Base-by-base conservation (phyloP, 2,797 vertebrate species). In the Eurystomus glaucurus region DNA sequence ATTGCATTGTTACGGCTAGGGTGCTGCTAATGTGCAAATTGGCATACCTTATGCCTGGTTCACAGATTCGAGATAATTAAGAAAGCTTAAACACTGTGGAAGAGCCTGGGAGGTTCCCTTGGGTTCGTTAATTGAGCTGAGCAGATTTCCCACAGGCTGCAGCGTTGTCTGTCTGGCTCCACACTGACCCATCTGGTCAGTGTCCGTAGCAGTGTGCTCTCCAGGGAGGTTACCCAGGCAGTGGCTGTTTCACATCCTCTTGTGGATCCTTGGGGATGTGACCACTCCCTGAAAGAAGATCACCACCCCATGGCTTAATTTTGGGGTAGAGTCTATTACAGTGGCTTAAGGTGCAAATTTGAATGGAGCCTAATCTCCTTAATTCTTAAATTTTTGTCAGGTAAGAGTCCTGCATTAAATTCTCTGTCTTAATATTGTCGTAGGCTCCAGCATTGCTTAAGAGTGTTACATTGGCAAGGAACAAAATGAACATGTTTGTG, bases 241-340 rank as follows among this genome's bases (percentile, higher is more conserved):
- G 57, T 37, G 37, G 65, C 65, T 86, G 2, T 92, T 83, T 88
- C 1, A 6, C 46, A 31, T 84, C 72, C 20, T 2, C 14, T 25
- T 78, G 52, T 86, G 88, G 83, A 81, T 93, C 71, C 46, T 70
- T 86, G 57, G 81, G 80, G 85, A 90, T 75, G 65, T 84, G 65
- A 78, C 76, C 31, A 7, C 90, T 92, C 95, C 83, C 93, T 95
- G 69, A n/a, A 86, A 69, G 46, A 50, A 78, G 65, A 72, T 90
- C 90, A 43, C 74, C 29, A 58, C 21, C 61, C 26, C 22, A 5
- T 33, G 31, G 31, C 41, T 85, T 90, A 90, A 92, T 88, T 81
- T 92, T 58, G 69, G 64, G 80, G 62, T 78, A 54, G 50, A 61
- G 70, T 62, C 78, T 89, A 54, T 41, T 90, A 88, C 28, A 48